Conservation (phyloP, 2,888 invertebrate species). For the Campaea margaritaria region DNA sequence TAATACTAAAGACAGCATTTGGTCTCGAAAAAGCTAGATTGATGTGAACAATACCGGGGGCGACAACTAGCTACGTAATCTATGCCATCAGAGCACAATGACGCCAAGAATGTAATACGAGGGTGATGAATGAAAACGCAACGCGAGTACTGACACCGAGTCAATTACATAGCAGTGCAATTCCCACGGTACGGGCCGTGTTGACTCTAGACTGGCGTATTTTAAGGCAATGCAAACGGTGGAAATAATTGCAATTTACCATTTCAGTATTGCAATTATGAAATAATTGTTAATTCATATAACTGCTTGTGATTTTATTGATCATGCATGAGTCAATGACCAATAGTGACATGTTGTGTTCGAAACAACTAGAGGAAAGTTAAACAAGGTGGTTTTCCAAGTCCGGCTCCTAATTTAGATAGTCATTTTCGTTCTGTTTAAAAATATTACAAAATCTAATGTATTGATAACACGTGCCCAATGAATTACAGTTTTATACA, state of each 20-base stretch:
- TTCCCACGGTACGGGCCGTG: constrained; percentile 39
- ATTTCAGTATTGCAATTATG: constrained; percentile 4
- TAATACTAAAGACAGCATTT: no score
- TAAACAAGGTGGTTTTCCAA: no score
- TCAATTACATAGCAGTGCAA: constrained; percentile 43
- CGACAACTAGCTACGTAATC: neutral
- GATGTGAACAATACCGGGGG: neutral
- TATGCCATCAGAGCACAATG: constrained; percentile 25
- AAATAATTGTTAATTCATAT: constrained; percentile 5
- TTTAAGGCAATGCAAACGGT: constrained; percentile 13
- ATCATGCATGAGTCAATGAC: no score
- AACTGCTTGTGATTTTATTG: neutral
- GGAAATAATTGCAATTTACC: constrained; percentile 14
- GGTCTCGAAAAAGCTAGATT: no score
- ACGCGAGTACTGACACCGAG: constrained; percentile 35
- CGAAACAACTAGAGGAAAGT: no score
- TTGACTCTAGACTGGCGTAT: constrained; percentile 13
- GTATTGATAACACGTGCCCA: no score
- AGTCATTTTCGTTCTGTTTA: no score
- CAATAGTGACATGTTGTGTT: no score
- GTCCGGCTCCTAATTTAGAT: no score
- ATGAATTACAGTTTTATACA: no score
- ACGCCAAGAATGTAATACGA: constrained; percentile 32
- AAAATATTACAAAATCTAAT: no score
- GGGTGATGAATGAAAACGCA: constrained; percentile 30